phyloP scores from a whole-genome alignment of 2,888 invertebrate genomes.

The Cyaniris semiargus region DNA sequence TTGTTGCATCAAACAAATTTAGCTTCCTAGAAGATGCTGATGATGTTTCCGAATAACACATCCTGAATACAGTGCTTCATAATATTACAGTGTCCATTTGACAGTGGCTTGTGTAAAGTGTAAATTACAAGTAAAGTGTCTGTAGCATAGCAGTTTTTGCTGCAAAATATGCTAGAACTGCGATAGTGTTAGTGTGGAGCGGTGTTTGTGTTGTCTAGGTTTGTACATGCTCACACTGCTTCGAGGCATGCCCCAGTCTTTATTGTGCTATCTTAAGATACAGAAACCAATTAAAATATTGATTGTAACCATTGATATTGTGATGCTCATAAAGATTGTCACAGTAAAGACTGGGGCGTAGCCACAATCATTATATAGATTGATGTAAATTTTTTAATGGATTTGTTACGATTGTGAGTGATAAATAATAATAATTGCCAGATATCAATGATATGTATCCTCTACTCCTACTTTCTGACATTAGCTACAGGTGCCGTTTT shows the following conservation, averaged over 20 bases:
- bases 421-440: conserved; percentile 47
- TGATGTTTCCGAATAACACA: conserved; percentile 71
- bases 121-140: conserved; percentile 73
- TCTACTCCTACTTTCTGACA: conserved; percentile 44
- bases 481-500: conserved; percentile 62
- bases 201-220: conserved; percentile 60
- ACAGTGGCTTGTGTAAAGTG: conserved; percentile 75
- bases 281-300: background rate
- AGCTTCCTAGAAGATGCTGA: conserved; percentile 85
- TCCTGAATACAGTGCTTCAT: conserved; percentile 47
- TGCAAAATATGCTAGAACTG: conserved; percentile 70
- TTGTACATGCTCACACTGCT: conserved; percentile 62
- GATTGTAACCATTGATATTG: conserved; percentile 13
- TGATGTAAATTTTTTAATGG: conserved; percentile 32
- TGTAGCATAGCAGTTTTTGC: conserved; percentile 58
- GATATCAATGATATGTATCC: conserved; percentile 46
- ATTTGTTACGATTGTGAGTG: conserved; percentile 64
- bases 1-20: conserved; percentile 89
- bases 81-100: conserved; percentile 57
- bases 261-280: conserved; percentile 43
- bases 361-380: conserved; percentile 44
- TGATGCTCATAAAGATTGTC: conserved; percentile 37
- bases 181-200: conserved; percentile 68
- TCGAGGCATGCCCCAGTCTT: conserved; percentile 71
- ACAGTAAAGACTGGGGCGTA: conserved; percentile 66